phyloP scores from a whole-genome alignment of 2,888 invertebrate genomes.

The Ferrisia virgata region DNA sequence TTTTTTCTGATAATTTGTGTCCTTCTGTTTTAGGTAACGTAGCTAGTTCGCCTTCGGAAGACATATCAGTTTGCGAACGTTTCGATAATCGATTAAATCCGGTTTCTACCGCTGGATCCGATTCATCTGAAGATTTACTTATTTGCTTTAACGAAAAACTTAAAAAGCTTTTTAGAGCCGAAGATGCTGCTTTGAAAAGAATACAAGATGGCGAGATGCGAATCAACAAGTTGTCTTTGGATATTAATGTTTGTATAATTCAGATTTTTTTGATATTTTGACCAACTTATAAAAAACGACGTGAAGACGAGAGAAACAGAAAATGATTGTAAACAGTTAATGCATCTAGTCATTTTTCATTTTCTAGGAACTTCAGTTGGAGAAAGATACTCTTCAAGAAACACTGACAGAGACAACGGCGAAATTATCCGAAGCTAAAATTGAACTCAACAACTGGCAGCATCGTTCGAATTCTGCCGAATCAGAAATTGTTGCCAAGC shows the following conservation, averaged over 20 bases:
- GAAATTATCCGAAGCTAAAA: constrained; percentile 29
- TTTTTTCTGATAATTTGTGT: not conserved
- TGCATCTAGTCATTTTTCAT: not conserved
- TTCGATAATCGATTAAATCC: not conserved
- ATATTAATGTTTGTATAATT: constrained; percentile 45
- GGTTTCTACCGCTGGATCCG: constrained; percentile 14
- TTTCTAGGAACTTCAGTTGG: constrained; percentile 33
- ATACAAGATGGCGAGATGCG: constrained; percentile 46
- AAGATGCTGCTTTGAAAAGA: constrained; percentile 47
- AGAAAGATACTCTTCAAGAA: constrained; percentile 21
- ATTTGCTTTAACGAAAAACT: constrained; percentile 39
- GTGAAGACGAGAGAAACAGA: too few species aligned
- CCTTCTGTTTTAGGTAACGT: not conserved
- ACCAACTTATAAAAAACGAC: not conserved
- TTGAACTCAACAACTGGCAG: constrained; percentile 36
- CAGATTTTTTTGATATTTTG: not conserved
- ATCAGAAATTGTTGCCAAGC: not conserved
- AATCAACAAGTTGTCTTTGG: constrained; percentile 33
- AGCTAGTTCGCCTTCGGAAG: constrained; percentile 40
- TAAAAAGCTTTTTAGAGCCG: constrained; percentile 47
- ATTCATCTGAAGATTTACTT: not conserved
- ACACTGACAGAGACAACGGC: not conserved
- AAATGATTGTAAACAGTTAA: too few species aligned
- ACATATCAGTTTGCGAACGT: constrained; percentile 35
- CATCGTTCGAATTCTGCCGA: not conserved